A percentile compares a stretch with the other conserved stretches of the same genome.
phyloP scores from a whole-genome alignment of 2,113 vertebrate genomes.

The Anarhynchus alexandrinus region DNA sequence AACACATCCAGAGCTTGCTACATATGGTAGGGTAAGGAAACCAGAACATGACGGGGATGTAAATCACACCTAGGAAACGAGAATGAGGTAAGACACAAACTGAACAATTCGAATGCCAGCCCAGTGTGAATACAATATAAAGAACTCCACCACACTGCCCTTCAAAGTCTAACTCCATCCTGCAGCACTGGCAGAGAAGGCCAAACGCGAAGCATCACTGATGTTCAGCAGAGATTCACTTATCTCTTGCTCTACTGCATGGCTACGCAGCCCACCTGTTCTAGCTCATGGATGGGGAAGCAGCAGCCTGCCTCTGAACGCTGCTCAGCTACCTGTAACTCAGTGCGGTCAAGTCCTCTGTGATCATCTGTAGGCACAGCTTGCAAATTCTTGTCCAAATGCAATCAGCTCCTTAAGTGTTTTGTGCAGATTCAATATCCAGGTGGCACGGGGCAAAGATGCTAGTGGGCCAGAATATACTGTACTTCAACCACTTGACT shows the following conservation, averaged over 20 bases:
- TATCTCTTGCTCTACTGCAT: not conserved
- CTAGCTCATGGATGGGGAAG: not conserved
- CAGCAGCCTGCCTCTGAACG: not conserved
- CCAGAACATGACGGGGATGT: not conserved
- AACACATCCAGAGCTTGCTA: not conserved
- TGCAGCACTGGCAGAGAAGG: not conserved
- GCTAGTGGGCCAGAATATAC: not conserved
- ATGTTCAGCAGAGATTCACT: not conserved
- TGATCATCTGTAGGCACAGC: not conserved
- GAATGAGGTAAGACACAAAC: not conserved
- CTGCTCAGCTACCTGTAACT: not conserved
- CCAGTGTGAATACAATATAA: not conserved
- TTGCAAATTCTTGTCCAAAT: not conserved
- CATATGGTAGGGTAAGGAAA: not conserved
- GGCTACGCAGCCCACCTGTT: not conserved
- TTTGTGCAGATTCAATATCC: not conserved
- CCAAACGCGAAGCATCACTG: not conserved
- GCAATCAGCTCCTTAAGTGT: not conserved
- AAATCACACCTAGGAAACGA: not conserved
- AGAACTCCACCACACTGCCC: not conserved
- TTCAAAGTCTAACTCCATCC: not conserved
- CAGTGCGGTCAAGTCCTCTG: fast-evolving
- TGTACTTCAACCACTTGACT: not conserved
- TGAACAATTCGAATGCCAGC: not conserved
- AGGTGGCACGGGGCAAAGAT: not conserved